Base-by-base conservation (phyloP, 2,888 invertebrate genomes). In the Stenodema calcarata region DNA sequence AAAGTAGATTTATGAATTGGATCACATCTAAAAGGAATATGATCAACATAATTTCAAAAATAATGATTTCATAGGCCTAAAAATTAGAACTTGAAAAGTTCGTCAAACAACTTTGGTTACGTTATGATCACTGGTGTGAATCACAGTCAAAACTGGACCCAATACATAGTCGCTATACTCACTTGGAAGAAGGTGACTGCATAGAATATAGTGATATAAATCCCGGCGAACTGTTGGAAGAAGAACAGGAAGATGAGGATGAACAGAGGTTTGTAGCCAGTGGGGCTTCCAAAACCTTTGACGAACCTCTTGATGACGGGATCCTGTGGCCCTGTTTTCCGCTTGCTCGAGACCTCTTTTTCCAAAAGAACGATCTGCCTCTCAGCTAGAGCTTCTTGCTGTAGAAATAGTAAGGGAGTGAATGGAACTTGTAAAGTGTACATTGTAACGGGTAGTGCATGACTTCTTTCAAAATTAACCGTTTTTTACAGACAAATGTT, bases 151-250 rank as follows among this genome's bases (percentile, higher is more conserved):
- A n/a, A n/a, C n/a, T n/a, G n/a, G n/a, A n/a, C n/a, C n/a, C n/a
- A n/a, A n/a, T n/a, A n/a, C n/a, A n/a, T n/a, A n/a, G n/a, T n/a
- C n/a, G n/a, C n/a, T n/a, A n/a, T 35, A 89, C 90, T 90, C 90
- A 93, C 93, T 90, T 93, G 90, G 89, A 94, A 93, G 90, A 93
- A 93, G 16, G 92, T 92, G 30, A 94, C 93, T 0, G 94, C 93
- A 89, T 93, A 94, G 90, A 94, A 94, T 0, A 94, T 91, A 0
- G 93, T 93, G 9, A 93, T 93, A 89, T 94, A 94, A 88, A 94
- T 93, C 62, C 94, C 94, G 30, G 93, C 92, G 88, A 93, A 93
- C 89, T 94, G 93, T 90, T 94, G 94, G 89, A 93, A 93, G 73
- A 92, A 91, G 90, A 94, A 94, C 16, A 94, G 90, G 12, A 92